A percentile compares a stretch with the other conserved stretches of the same genome.
Conservation (phyloP, 1,140 invertebrate genomes). For the Ooceraea biroi region DNA sequence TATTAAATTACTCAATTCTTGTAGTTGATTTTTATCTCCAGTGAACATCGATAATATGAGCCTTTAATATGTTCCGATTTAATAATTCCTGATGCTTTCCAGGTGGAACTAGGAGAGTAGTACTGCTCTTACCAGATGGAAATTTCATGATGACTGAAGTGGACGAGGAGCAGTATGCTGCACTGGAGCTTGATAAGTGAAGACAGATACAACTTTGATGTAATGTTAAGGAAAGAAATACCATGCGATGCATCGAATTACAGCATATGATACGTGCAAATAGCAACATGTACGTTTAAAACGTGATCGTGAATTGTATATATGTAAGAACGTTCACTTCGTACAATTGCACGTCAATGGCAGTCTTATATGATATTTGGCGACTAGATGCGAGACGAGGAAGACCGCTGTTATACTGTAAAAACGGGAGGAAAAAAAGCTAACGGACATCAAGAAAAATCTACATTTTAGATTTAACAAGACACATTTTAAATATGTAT, state of each 20-base stretch:
- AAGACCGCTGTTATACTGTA: slow-evolving; percentile 72
- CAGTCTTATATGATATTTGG: slow-evolving; percentile 64
- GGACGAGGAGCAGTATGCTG: slow-evolving; percentile 93
- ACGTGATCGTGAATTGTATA: slow-evolving; percentile 80
- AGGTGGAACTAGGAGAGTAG: slow-evolving; percentile 93
- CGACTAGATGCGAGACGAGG: slow-evolving; percentile 63
- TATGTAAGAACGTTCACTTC: slow-evolving; percentile 81
- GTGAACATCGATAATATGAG: no score
- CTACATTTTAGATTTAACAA: slow-evolving; percentile 71
- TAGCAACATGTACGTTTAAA: slow-evolving; percentile 66
- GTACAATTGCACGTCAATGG: slow-evolving; percentile 66
- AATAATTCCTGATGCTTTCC: slow-evolving; percentile 57
- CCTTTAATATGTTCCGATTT: no score
- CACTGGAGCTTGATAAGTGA: slow-evolving; percentile 89
- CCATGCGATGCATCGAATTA: slow-evolving; percentile 68
- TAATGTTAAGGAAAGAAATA: slow-evolving; percentile 46
- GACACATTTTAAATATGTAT: slow-evolving; percentile 76
- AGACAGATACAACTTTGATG: slow-evolving; percentile 51
- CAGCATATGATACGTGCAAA: slow-evolving; percentile 59
- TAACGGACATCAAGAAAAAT: slow-evolving; percentile 61
- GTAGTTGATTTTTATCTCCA: no score
- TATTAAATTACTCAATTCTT: no score
- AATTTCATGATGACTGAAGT: slow-evolving; percentile 94
- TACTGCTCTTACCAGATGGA: slow-evolving; percentile 92
- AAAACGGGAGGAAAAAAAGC: slow-evolving; percentile 68